Conservation (phyloP, 1,140 invertebrate genomes). For the Steinernema khuongi region DNA sequence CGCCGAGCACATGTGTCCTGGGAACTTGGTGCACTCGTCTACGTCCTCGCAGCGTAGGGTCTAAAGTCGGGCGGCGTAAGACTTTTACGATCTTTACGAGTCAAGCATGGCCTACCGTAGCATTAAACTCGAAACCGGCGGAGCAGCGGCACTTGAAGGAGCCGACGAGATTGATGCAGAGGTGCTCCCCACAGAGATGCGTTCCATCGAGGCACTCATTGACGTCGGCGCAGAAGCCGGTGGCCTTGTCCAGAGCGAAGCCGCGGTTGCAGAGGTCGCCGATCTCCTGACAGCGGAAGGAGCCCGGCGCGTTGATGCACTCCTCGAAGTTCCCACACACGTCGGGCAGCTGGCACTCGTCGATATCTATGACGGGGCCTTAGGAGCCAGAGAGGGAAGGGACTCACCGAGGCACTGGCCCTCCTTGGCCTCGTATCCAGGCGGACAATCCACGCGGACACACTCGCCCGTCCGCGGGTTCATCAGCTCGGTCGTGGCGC, state of each 20-base stretch:
- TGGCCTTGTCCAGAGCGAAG: constrained; percentile 49
- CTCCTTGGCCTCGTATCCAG: constrained; percentile 62
- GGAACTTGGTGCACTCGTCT: constrained; percentile 55
- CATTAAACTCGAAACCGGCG: constrained; percentile 61
- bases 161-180: constrained; percentile 62
- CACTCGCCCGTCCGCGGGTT: constrained; percentile 55
- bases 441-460: constrained; percentile 60
- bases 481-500: constrained; percentile 60
- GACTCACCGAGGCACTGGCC: constrained; percentile 63
- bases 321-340: constrained; percentile 69
- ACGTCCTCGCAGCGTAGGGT: constrained; percentile 50
- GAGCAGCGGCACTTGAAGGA: constrained; percentile 62
- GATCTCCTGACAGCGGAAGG: constrained; percentile 60
- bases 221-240: constrained; percentile 58
- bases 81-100: background rate
- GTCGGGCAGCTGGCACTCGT: constrained; percentile 72
- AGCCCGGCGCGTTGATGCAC: constrained; percentile 83
- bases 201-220: constrained; percentile 60
- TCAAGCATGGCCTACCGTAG: constrained; percentile 32
- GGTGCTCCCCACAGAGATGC: constrained; percentile 60
- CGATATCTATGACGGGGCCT: too few relatives aligned
- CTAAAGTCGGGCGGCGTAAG: constrained; percentile 10
- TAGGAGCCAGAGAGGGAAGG: background rate
- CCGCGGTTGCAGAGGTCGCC: constrained; percentile 52
- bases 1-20: constrained; percentile 52